Evolutionary conservation across 2,797 vertebrate genomes (phyloP).

Genomic region (Corythornis leucogaster): DNA sequence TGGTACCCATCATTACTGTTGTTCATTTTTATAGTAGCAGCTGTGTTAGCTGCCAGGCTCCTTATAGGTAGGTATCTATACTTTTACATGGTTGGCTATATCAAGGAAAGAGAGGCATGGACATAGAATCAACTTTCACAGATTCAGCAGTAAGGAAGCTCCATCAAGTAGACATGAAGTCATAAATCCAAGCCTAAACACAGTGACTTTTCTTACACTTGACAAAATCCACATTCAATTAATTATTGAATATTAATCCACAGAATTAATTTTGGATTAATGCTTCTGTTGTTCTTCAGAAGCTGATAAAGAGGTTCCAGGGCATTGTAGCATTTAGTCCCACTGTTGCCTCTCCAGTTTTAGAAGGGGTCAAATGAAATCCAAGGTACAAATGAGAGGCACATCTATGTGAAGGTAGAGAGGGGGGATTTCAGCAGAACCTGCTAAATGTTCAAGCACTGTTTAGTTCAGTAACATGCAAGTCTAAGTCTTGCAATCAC

Average conservation of each 20-base stretch:
- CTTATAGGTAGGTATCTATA: not conserved
- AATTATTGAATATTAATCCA: too few species aligned
- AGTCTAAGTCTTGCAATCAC: not conserved
- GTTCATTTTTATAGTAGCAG: not conserved
- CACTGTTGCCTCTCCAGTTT: not conserved
- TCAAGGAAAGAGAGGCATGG: not conserved
- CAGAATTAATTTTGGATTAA: not conserved
- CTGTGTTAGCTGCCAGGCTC: not conserved
- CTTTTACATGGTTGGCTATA: not conserved
- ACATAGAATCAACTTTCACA: not conserved
- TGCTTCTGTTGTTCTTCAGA: not conserved
- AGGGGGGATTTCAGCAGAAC: not conserved
- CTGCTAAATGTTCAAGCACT: not conserved
- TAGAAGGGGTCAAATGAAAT: not conserved
- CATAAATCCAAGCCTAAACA: not conserved
- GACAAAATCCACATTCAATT: not conserved
- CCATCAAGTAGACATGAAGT: not conserved
- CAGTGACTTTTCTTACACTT: not conserved
- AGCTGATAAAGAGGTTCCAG: not conserved
- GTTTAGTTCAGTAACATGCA: not conserved
- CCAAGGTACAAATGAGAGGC: not conserved
- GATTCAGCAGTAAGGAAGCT: not conserved
- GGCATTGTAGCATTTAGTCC: not conserved
- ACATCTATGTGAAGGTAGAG: not conserved
- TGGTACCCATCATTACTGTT: not conserved